Conservation (phyloP, 1,140 invertebrate species). For the Galleria mellonella region DNA sequence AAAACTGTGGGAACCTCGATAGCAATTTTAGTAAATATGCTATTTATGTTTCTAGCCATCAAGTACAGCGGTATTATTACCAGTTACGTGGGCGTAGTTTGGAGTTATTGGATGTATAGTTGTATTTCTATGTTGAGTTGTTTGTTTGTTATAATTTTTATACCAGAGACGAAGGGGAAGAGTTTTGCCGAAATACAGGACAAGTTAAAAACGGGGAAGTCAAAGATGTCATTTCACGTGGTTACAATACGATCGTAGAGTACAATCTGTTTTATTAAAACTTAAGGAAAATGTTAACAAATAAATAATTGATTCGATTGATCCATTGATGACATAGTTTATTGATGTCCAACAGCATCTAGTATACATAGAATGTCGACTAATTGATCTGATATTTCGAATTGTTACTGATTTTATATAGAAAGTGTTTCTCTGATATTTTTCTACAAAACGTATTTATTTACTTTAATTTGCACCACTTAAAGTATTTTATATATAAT, state of each 20-base stretch:
- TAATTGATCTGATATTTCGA: too few relatives aligned
- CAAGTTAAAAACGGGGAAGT: background rate
- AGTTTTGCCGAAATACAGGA: background rate
- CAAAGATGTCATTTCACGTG: background rate
- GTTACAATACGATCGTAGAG: too few relatives aligned
- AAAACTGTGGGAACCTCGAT: constrained; percentile 10
- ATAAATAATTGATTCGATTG: too few relatives aligned
- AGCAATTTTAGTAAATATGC: background rate
- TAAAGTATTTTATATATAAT: too few relatives aligned
- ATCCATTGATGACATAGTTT: too few relatives aligned
- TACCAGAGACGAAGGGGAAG: constrained; percentile 1
- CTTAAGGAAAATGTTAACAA: background rate
- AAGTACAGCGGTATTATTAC: background rate
- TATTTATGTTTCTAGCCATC: background rate
- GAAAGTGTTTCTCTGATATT: too few relatives aligned
- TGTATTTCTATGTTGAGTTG: background rate
- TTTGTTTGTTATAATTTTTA: background rate
- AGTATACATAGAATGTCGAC: too few relatives aligned
- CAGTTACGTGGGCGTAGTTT: background rate
- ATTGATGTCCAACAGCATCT: too few relatives aligned
- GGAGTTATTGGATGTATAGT: background rate
- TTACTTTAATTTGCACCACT: too few relatives aligned
- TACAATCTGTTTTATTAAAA: background rate
- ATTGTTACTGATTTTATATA: too few relatives aligned
- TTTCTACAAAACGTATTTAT: too few relatives aligned